A percentile compares a stretch with the other conserved stretches of the same genome.
phyloP scores from a whole-genome alignment of 2,888 invertebrate species.

The Hirtodrosophila confusa region DNA sequence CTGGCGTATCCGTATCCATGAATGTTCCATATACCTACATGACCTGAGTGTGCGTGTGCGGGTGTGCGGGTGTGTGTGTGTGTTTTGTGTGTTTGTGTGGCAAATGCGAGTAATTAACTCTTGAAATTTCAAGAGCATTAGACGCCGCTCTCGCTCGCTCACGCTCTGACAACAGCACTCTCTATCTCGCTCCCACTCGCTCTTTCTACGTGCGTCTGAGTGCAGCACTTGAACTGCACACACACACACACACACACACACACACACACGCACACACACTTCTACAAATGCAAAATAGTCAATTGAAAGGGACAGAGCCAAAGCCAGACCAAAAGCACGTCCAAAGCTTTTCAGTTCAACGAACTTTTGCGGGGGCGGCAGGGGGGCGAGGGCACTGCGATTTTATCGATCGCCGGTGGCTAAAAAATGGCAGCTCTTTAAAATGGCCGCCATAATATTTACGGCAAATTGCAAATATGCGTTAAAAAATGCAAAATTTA shows the following conservation, averaged over 20 bases:
- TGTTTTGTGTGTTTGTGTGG: conserved; percentile 28
- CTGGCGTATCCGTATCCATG: conserved; percentile 59
- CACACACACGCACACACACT: conserved; percentile 6
- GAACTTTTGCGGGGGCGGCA: conserved; percentile 43
- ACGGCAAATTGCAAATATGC: conserved; percentile 51
- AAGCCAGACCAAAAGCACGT: conserved; percentile 21
- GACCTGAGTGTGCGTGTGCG: conserved; percentile 13
- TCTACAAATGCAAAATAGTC: conserved; percentile 57
- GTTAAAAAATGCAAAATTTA: conserved; percentile 15
- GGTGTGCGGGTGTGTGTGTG: conserved; percentile 15
- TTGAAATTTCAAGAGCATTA: conserved; percentile 78
- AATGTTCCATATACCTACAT: conserved; percentile 68
- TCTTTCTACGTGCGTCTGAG: conserved; percentile 39
- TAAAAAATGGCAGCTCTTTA: conserved; percentile 43
- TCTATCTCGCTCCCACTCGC: conserved; percentile 12
- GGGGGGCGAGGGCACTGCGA: conserved; percentile 13
- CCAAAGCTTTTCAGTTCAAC: conserved; percentile 60
- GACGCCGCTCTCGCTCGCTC: conserved; percentile 46
- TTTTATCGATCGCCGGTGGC: conserved; percentile 42
- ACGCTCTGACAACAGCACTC: conserved; percentile 3
- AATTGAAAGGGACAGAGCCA: conserved; percentile 55
- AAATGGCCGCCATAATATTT: conserved; percentile 70
- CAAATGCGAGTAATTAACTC: conserved; percentile 75
- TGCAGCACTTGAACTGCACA: conserved; percentile 62
- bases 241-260: conserved; percentile 23